phyloP scores from a whole-genome alignment of 2,888 invertebrate species.

The Agonopterix heracliana region DNA sequence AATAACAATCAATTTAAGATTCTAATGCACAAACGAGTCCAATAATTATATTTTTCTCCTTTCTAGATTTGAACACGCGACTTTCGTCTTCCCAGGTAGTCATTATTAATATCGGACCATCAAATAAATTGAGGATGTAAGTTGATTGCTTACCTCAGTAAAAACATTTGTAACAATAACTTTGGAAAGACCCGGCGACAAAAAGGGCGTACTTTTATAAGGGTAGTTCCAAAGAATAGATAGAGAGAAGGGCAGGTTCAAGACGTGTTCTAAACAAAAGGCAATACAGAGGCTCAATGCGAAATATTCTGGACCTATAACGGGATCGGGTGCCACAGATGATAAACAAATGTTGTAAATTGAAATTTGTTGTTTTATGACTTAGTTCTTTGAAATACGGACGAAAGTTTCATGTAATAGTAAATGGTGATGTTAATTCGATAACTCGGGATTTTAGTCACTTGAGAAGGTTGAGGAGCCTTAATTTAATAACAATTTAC shows the following conservation, averaged over 20 bases:
- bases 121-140: background rate
- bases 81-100: too few relatives aligned
- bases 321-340: background rate
- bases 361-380: background rate
- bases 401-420: too few relatives aligned
- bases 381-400: background rate
- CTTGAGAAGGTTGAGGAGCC: too few relatives aligned
- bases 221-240: slow-evolving; percentile 34
- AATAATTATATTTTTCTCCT: too few relatives aligned
- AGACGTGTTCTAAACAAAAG: slow-evolving; percentile 46
- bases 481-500: too few relatives aligned
- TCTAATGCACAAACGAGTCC: too few relatives aligned
- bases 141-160: background rate
- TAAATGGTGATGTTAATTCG: too few relatives aligned
- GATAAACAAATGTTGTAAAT: background rate
- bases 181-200: slow-evolving; percentile 21
- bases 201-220: slow-evolving; percentile 27
- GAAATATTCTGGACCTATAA: background rate
- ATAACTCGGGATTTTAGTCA: too few relatives aligned
- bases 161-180: background rate
- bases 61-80: too few relatives aligned
- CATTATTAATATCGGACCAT: too few relatives aligned
- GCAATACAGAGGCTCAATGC: slow-evolving; percentile 21
- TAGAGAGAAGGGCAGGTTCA: slow-evolving; percentile 35
- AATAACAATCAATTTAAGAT: too few relatives aligned